Evolutionary conservation across 2,888 invertebrate genomes (phyloP).

Genomic region (Agrochola lota): DNA sequence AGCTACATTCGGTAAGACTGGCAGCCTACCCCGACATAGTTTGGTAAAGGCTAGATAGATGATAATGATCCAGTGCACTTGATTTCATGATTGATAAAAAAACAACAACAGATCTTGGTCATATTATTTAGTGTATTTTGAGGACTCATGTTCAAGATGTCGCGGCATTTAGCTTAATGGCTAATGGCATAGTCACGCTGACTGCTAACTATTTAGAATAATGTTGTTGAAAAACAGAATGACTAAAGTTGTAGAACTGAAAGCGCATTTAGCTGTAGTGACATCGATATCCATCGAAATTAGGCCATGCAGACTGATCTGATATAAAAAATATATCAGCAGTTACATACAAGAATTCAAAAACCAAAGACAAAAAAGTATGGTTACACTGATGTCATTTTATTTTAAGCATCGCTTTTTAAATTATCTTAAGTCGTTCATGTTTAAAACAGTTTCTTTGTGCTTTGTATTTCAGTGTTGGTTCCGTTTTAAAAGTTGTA

Average conservation of each 20-base stretch:
- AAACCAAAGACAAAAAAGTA: neutral
- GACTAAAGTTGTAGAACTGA: neutral
- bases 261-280: neutral
- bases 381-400: neutral
- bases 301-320: neutral
- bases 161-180: neutral
- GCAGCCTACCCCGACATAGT: neutral
- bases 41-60: neutral
- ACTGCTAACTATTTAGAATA: neutral
- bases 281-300: neutral
- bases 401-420: neutral
- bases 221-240: neutral
- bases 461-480: neutral
- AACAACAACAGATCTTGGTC: neutral
- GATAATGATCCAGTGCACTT: neutral
- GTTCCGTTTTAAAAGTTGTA: neutral
- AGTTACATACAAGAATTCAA: neutral
- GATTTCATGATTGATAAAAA: neutral
- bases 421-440: too few species aligned
- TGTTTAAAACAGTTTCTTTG: neutral
- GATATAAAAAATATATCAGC: neutral
- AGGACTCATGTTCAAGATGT: neutral
- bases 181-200: neutral
- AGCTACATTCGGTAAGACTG: neutral
- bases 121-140: neutral